A percentile compares a stretch with the other conserved stretches of the same genome.
These are phyloP conservation scores for Tauraco erythrolophus DNA, from an alignment of 2,113 vertebrate species.

Conservation along the genomic window DNA sequence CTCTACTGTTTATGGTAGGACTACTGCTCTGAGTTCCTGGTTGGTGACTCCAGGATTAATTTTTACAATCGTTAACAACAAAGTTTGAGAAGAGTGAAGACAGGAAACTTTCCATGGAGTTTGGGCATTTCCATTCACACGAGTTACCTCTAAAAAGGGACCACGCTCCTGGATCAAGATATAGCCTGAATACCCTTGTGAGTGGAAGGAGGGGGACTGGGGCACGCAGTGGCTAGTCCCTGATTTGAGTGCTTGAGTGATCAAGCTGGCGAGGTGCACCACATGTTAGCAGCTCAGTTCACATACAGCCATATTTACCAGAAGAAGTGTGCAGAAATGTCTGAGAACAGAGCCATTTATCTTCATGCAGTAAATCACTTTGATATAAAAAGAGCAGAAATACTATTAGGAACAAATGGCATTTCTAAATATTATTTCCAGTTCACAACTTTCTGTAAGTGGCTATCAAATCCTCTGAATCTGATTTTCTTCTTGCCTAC, in stretches of 20 bases:
- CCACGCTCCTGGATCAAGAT: not conserved
- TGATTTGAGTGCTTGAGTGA: not conserved
- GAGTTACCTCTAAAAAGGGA: not conserved
- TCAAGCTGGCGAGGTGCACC: not conserved
- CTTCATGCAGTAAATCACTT: not conserved
- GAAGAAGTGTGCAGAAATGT: not conserved
- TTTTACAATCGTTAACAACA: not conserved
- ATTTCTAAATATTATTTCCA: not conserved
- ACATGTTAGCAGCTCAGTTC: not conserved
- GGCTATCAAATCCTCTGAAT: not conserved
- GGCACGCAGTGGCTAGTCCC: not conserved
- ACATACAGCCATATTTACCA: not conserved
- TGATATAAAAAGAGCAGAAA: not conserved
- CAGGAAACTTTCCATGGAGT: not conserved
- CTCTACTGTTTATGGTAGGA: not conserved
- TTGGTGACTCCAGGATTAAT: not conserved
- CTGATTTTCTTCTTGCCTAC: not conserved
- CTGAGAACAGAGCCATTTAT: not conserved
- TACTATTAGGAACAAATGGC: not conserved
- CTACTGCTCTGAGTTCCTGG: not conserved
- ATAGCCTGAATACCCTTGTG: not conserved
- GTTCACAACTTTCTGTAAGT: not conserved
- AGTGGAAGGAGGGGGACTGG: not conserved
- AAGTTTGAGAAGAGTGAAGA: not conserved
- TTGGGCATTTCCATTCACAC: not conserved